Evolutionary conservation across 2,113 vertebrate genomes (phyloP).

Genomic region (Stigmatopora nigra): DNA sequence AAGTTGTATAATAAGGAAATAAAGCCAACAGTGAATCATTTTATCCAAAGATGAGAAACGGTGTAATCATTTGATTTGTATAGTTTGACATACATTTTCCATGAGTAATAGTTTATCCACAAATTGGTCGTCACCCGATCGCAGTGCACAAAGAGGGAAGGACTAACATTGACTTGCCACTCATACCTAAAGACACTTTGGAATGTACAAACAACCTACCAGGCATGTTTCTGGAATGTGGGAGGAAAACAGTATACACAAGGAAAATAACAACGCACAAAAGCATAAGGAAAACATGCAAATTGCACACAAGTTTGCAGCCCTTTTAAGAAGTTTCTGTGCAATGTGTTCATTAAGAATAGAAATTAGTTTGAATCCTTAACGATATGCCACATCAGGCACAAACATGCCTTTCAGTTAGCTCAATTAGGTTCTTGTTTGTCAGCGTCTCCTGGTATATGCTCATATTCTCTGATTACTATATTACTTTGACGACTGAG

Average conservation of each 20-base stretch:
- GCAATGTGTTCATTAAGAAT: conserved; percentile 47
- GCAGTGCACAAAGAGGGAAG: too few relatives aligned
- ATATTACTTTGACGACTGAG: neutral
- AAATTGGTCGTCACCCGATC: too few relatives aligned
- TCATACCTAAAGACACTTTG: too few relatives aligned
- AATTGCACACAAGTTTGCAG: conserved; percentile 27
- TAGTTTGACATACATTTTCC: neutral
- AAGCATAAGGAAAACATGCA: too few relatives aligned
- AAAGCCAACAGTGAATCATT: conserved; percentile 51
- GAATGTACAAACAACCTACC: too few relatives aligned
- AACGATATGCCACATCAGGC: conserved; percentile 28
- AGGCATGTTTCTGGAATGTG: too few relatives aligned
- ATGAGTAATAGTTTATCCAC: neutral
- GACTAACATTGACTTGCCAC: too few relatives aligned
- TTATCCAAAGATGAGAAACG: neutral
- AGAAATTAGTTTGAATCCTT: conserved; percentile 30
- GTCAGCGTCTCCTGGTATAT: neutral
- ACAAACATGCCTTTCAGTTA: conserved; percentile 38
- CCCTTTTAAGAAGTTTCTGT: conserved; percentile 22
- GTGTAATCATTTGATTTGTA: neutral
- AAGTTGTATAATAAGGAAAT: conserved; percentile 49
- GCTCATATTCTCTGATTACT: neutral
- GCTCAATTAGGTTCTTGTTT: conserved; percentile 31
- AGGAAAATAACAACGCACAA: too few relatives aligned
- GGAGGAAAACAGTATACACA: too few relatives aligned